Base-by-base conservation (phyloP, 2,113 vertebrate genomes). In the Scopus umbretta region DNA sequence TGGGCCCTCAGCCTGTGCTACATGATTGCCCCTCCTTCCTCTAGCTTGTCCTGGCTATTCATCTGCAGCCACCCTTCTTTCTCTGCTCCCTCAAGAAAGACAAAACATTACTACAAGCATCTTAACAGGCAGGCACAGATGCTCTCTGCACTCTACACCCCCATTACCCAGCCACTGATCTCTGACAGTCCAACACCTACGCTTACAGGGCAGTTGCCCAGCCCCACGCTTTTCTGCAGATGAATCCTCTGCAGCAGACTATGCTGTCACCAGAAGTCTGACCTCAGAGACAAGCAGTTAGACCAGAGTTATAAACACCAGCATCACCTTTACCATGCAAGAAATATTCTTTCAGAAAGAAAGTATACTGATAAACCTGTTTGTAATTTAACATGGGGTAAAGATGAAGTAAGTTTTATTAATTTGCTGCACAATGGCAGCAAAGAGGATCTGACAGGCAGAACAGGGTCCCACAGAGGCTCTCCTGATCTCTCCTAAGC, bases 301-400 rank as follows among this genome's bases (percentile, higher is more conserved):
- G 84, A 86, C 42, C 76, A 40, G 80, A 85, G 59, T 26, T 81
- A 78, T 47, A 62, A 90, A 73, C 16, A 8, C 79, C 38, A 82
- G 52, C 80, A 87, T 63, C 40, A 50, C 52, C 68, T 38, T 70
- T 23, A 53, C 68, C 72, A 9, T 13, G 40, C 73, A 68, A 84
- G 34, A 67, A 78, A 47, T 6, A 32, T 0, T 34, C 68, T 90
- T 95, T 85, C 74, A 65, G 79, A 82, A 93, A 88, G 63, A 90
- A 95, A 81, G 85, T n/a, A 49, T 66, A 45, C 52, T 34, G 17
- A 52, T 86, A 88, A 79, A 82, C 70, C 14, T 45, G 61, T 94
- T 83, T 42, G 36, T 59, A 61, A 88, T 91, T 79, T 88, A 53
- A 80, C 5, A 43, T 47, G 53, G 30, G 34, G 18, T 55, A 80